Percentiles rank a stretch among this genome's conserved stretches.
Conservation (phyloP, 1,140 invertebrate genomes). For the Lepidurus arcticus region DNA sequence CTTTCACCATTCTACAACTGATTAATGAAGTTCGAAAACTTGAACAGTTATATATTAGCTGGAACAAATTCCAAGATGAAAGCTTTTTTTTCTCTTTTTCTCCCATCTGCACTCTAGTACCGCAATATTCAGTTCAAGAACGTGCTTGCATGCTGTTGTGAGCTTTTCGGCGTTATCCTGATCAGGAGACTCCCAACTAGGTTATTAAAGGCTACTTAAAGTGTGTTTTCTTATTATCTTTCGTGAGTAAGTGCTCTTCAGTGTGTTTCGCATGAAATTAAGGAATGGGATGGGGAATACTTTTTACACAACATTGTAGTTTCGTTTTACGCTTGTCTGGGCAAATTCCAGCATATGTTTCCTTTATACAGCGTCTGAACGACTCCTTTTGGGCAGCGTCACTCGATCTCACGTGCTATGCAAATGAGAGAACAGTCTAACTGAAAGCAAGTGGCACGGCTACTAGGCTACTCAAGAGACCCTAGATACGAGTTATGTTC, state of each 20-base stretch:
- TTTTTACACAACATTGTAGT: background rate
- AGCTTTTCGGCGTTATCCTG: too few relatives aligned
- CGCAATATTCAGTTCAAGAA: too few relatives aligned
- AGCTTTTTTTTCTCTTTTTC: background rate
- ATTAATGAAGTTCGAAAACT: background rate
- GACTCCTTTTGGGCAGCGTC: background rate
- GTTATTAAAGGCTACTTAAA: too few relatives aligned
- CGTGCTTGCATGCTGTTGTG: too few relatives aligned
- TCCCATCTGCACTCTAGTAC: too few relatives aligned
- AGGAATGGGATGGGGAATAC: background rate
- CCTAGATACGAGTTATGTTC: too few relatives aligned
- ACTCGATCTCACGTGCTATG: conserved; percentile 17
- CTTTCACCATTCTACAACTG: background rate
- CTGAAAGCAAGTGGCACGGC: background rate
- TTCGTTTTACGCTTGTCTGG: background rate
- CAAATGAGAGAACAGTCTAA: background rate
- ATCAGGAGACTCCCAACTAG: too few relatives aligned
- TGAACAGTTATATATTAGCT: background rate
- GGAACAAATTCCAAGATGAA: background rate
- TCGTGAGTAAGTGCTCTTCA: too few relatives aligned
- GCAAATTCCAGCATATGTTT: background rate
- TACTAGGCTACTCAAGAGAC: background rate
- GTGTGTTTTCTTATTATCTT: too few relatives aligned
- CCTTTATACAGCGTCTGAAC: conserved; percentile 6
- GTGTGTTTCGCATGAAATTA: too few relatives aligned